Conservation (phyloP, 2,797 vertebrate species). For the Pangasius sanitwongsei region DNA sequence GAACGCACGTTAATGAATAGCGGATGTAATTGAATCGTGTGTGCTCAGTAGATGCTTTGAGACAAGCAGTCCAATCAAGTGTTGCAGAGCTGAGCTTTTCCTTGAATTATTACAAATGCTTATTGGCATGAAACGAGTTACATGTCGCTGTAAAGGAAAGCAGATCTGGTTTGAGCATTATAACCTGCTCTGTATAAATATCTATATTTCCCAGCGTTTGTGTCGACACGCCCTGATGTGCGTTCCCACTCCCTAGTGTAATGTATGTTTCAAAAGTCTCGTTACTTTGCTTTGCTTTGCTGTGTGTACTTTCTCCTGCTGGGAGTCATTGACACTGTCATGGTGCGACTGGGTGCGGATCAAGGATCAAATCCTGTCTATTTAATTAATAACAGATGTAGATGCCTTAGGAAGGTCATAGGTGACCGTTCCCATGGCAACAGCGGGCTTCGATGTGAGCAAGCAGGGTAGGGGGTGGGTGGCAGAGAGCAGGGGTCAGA, state of each 20-base stretch:
- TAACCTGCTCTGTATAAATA: background rate
- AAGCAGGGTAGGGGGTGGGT: conserved; percentile 58
- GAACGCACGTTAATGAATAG: background rate
- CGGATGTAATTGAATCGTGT: background rate
- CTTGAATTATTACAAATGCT: background rate
- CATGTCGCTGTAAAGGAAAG: background rate
- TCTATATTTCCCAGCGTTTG: background rate
- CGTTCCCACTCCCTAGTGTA: background rate
- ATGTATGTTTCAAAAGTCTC: background rate
- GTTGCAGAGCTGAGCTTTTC: background rate
- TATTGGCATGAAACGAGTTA: background rate
- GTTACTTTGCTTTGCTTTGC: background rate
- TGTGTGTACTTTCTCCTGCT: conserved; percentile 38
- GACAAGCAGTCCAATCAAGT: background rate
- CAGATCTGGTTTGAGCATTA: background rate
- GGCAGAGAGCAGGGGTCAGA: conserved; percentile 63
- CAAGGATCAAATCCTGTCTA: conserved; percentile 65
- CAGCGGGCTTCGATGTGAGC: conserved; percentile 67
- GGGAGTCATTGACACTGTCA: conserved; percentile 41
- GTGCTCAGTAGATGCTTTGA: background rate
- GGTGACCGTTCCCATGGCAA: conserved; percentile 74
- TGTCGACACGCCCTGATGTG: background rate
- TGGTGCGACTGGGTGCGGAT: conserved; percentile 32
- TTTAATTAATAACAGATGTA: conserved; percentile 84
- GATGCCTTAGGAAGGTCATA: conserved; percentile 72